Conservation (phyloP, 1,140 invertebrate species). For the Radopholus similis region DNA sequence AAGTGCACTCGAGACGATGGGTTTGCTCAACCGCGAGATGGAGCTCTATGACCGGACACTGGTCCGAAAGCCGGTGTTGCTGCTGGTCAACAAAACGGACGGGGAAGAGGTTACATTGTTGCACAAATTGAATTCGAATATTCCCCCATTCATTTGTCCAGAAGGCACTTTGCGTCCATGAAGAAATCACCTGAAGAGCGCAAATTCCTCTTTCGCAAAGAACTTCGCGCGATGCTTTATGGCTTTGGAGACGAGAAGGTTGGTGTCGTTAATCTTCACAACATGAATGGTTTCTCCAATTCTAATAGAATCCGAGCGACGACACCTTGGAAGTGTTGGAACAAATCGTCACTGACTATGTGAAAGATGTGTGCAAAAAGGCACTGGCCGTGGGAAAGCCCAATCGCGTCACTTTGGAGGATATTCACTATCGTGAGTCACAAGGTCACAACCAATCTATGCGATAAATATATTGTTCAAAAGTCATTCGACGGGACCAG, state of each 20-base stretch:
- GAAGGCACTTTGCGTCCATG: too few relatives aligned
- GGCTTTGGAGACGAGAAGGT: slow-evolving; percentile 91
- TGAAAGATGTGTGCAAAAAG: slow-evolving; percentile 72
- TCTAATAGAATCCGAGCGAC: slow-evolving; percentile 89
- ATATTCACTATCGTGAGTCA: slow-evolving; percentile 67
- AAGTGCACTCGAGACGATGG: slow-evolving; percentile 46
- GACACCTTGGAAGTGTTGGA: slow-evolving; percentile 96
- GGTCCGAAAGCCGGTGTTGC: slow-evolving; percentile 40
- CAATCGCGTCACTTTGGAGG: slow-evolving; percentile 90
- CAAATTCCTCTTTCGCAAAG: slow-evolving; percentile 31
- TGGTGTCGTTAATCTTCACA: neutral
- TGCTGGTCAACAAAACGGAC: slow-evolving; percentile 53
- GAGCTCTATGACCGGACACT: slow-evolving; percentile 45
- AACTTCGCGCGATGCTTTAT: slow-evolving; percentile 94
- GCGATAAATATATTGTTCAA: slow-evolving; percentile 52
- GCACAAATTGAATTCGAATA: too few relatives aligned
- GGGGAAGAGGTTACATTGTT: too few relatives aligned
- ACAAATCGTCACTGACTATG: slow-evolving; percentile 95
- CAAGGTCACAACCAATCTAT: slow-evolving; percentile 15
- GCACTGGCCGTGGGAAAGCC: slow-evolving; percentile 93
- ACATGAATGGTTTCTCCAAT: neutral
- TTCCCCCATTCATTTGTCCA: too few relatives aligned
- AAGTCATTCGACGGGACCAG: slow-evolving; percentile 87
- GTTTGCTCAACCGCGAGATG: slow-evolving; percentile 48
- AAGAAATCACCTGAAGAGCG: slow-evolving; percentile 36